Evolutionary conservation across 2,113 vertebrate genomes (phyloP), one percentile per base, ranked within the genome.

Genomic region (Chloropsis cyanopogon): DNA sequence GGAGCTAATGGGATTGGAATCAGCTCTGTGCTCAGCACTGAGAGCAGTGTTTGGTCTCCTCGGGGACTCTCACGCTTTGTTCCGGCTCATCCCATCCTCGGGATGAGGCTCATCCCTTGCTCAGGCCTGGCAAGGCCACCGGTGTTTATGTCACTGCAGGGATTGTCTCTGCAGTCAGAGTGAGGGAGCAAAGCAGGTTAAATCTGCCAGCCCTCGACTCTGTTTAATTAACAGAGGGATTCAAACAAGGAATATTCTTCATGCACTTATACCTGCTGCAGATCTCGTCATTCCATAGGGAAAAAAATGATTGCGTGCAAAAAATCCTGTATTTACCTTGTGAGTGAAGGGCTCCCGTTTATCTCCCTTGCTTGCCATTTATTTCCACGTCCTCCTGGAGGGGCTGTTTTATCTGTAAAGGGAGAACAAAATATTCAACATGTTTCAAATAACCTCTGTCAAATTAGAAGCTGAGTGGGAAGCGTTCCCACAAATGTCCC

Each of bases 391-490:
- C 87, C 90, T 96, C 76, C 87, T 95, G 94, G 94, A 87, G 92
- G 82, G 82, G 79, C 84, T 95, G 33, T 93, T 96, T 54, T 73
- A 79, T 95, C 68, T 94, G 26, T 28, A 61, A 90, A 80, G 69
- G 21, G 33, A 56, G 39, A 12, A 46, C 77, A 84, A 88, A 50
- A 41, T 18, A 46, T 4, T 80, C 60, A 63, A 11, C 2, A 0
- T 7, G 35, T 86, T 92, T 86, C 79, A 70, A 82, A 80, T 66
- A 82, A 76, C 65, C 49, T 73, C 52, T 33, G 42, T 80, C 72
- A 80, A 82, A 90, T 86, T 80, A 85, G 78, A 91, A 78, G 63
- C 79, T 16, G 70, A 71, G 78, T 61, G 61, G 89, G 89, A 93
- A 95, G 76, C 7, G 3, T 92, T 93, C 72, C 77, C 56, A 35